Percentiles rank a stretch among this genome's conserved stretches.
These are phyloP conservation scores for Eleginops maclovinus DNA, from an alignment of 2,113 vertebrate species.

Conservation along the genomic window DNA sequence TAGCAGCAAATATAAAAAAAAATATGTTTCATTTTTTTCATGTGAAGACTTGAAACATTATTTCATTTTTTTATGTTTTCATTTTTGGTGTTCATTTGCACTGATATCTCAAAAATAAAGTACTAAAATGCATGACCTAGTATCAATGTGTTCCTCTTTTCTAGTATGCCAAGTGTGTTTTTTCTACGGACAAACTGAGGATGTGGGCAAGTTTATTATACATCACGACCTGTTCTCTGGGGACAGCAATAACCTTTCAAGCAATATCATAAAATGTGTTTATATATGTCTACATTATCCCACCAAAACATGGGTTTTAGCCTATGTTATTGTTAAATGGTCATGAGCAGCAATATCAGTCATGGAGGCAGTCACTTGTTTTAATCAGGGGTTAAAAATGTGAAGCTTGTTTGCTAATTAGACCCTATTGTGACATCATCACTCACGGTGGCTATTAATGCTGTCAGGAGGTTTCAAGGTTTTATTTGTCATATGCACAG, in stretches of 20 bases:
- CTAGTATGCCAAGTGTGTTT: constrained; percentile 1
- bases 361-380: too few relatives aligned
- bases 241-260: neutral
- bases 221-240: neutral
- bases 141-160: constrained; percentile 68
- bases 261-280: neutral
- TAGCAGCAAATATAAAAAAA: constrained; percentile 78
- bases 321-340: neutral
- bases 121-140: constrained; percentile 84
- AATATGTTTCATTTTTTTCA: constrained; percentile 77
- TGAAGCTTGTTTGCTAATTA: neutral
- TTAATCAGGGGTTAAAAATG: neutral
- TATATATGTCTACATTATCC: neutral
- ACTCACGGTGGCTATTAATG: too few relatives aligned
- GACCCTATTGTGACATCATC: too few relatives aligned
- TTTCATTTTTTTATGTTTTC: constrained; percentile 84
- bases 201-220: neutral
- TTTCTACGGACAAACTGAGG: neutral
- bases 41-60: constrained; percentile 81
- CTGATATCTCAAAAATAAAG: constrained; percentile 89
- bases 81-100: constrained; percentile 89
- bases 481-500: too few relatives aligned
- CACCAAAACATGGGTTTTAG: neutral
- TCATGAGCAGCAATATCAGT: too few relatives aligned
- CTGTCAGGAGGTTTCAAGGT: too few relatives aligned